Base-by-base conservation (phyloP, 2,888 invertebrate genomes). In the Cheilosia vulpina region DNA sequence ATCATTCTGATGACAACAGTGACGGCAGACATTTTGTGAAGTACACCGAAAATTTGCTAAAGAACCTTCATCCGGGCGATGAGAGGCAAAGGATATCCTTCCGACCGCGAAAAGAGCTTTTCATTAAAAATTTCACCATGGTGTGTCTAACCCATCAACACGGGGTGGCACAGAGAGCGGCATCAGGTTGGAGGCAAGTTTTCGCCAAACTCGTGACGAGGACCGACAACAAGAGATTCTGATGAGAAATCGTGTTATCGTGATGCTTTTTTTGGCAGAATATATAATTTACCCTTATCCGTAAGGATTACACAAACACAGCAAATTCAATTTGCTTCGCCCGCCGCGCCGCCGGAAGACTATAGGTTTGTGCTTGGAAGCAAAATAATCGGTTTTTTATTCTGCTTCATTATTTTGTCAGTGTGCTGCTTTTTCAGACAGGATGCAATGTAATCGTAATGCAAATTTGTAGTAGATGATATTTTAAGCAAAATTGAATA, bases 41-140 rank as follows among this genome's bases (percentile, higher is more conserved):
- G 47, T 50, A 34, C 38, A 38, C 13, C 31, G 73, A 58, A 66
- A 75, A 66, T 58, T 65, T 50, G 24, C 75, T 52, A 41, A 65
- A 55, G 55, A 17, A 47, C 63, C 21, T 53, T 34, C 57, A 21
- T 19, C 31, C 52, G 11, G 1, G 38, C n/a, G 57, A 7, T 57
- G 24, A 21, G 52, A 53, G 38, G 38, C 38, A 38, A 13, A 38
- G 31, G n/a, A 68, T 34, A 38, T 68, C 53, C 47, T 55, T 11
- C 11, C 50, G 34, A 45, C 45, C 58, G 41, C 65, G 43, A 17
- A 53, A 45, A 53, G 53, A 47, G 60, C 50, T 66, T 62, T 66
- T 66, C 71, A 69, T 55, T 71, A 63, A 58, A 71, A 62, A 71
- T 11, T 43, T 31, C 55, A 57, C 60, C 11, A 15, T 52, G 19